Evolutionary conservation across 2,113 vertebrate species (phyloP).

Genomic region (Daphoenositta chrysoptera): DNA sequence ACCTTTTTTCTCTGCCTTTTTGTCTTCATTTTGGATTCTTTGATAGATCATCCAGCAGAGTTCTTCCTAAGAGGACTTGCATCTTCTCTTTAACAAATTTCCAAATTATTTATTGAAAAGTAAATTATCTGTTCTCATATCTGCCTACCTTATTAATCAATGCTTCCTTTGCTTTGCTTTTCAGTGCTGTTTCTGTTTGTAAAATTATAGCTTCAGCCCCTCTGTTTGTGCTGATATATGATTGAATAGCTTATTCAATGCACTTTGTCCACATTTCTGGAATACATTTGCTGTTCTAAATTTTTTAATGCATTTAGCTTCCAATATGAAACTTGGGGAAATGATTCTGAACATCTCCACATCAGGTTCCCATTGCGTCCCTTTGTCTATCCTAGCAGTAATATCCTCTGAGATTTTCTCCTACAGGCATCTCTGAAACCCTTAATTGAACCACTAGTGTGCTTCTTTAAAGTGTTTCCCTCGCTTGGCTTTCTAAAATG

Average conservation of each 20-base stretch:
- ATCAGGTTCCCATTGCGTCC: neutral
- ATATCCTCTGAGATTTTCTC: conserved; percentile 17
- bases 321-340: neutral
- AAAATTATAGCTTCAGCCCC: neutral
- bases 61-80: neutral
- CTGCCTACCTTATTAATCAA: neutral
- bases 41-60: neutral
- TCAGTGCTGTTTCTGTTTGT: neutral
- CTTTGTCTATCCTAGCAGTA: neutral
- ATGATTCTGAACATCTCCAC: neutral
- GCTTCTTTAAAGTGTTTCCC: conserved; percentile 28
- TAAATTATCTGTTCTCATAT: neutral
- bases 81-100: neutral
- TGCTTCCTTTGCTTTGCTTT: neutral
- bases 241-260: neutral
- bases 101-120: neutral
- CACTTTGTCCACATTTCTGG: neutral
- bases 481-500: neutral
- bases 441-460: conserved; percentile 14
- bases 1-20: neutral
- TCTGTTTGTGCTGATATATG: neutral
- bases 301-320: neutral
- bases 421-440: neutral
- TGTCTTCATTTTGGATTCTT: neutral
- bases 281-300: neutral